Evolutionary conservation across 2,113 vertebrate genomes (phyloP).

Genomic region (Donacobius atricapilla): DNA sequence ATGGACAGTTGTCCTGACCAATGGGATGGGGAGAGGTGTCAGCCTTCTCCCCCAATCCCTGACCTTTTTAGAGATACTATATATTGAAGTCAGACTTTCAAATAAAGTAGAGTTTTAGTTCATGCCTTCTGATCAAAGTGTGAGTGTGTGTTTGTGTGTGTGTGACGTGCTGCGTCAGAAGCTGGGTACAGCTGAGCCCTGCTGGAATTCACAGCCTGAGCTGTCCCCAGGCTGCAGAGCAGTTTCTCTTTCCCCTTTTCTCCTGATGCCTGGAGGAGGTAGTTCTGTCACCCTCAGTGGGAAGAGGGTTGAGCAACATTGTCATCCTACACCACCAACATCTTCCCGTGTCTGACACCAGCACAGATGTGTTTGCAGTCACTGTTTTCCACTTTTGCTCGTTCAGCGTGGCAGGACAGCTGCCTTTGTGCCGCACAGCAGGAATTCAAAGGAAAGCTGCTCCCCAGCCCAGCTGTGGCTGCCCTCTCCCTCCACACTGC

Average conservation of each 20-base stretch:
- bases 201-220: neutral
- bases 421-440: neutral
- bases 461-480: constrained; percentile 24
- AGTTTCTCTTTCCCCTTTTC: neutral
- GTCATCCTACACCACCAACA: neutral
- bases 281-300: neutral
- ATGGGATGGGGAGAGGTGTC: too few species aligned
- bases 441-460: neutral
- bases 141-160: too few species aligned
- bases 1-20: too few species aligned
- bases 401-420: neutral
- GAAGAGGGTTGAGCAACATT: neutral
- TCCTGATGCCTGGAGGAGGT: neutral
- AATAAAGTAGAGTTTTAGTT: too few species aligned
- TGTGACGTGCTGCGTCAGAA: too few species aligned
- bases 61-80: too few species aligned
- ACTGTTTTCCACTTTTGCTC: neutral
- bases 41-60: too few species aligned
- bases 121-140: too few species aligned
- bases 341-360: neutral
- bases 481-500: neutral
- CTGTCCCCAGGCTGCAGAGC: neutral
- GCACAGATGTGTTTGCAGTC: constrained; percentile 34
- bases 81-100: too few species aligned
- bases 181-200: neutral